These are phyloP conservation scores for Electrophaes corylata DNA, from an alignment of 2,888 invertebrate genomes.

Conservation along the genomic window DNA sequence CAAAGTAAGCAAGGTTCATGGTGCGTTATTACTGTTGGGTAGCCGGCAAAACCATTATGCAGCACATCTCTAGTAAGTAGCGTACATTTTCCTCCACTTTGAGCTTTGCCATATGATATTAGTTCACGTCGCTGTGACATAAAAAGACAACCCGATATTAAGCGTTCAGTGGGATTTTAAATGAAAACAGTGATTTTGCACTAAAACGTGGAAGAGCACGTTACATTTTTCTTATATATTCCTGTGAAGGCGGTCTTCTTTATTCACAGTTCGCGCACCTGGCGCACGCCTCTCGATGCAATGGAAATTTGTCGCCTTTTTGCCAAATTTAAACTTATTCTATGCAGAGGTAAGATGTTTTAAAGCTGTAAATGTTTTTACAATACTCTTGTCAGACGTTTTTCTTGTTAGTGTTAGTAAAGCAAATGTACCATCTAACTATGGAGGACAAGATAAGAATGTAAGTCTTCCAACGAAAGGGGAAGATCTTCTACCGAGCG, in stretches of 20 bases:
- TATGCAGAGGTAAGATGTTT: slow-evolving; percentile 56
- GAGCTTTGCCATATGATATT: slow-evolving; percentile 35
- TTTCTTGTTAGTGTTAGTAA: not conserved
- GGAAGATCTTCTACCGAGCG: too few relatives aligned
- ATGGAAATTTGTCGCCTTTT: slow-evolving; percentile 74
- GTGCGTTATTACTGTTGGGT: not conserved
- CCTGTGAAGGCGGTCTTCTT: slow-evolving; percentile 58
- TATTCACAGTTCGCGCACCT: slow-evolving; percentile 70
- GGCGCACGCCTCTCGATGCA: slow-evolving; percentile 56
- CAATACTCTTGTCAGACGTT: not conserved
- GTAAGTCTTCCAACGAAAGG: too few relatives aligned
- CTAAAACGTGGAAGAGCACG: slow-evolving; percentile 51
- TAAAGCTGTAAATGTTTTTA: not conserved
- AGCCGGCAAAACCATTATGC: not conserved
- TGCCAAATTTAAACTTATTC: slow-evolving; percentile 72
- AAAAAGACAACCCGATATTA: slow-evolving; percentile 51
- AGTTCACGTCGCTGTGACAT: slow-evolving; percentile 37
- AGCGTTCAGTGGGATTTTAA: slow-evolving; percentile 52
- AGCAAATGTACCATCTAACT: not conserved
- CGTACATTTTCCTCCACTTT: slow-evolving; percentile 31
- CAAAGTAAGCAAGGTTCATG: not conserved
- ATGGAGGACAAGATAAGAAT: too few relatives aligned
- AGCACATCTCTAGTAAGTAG: slow-evolving; percentile 14
- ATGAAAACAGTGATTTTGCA: slow-evolving; percentile 61
- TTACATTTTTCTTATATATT: slow-evolving; percentile 68